Conservation (phyloP, 2,888 invertebrate species). For the Aquatica leii region DNA sequence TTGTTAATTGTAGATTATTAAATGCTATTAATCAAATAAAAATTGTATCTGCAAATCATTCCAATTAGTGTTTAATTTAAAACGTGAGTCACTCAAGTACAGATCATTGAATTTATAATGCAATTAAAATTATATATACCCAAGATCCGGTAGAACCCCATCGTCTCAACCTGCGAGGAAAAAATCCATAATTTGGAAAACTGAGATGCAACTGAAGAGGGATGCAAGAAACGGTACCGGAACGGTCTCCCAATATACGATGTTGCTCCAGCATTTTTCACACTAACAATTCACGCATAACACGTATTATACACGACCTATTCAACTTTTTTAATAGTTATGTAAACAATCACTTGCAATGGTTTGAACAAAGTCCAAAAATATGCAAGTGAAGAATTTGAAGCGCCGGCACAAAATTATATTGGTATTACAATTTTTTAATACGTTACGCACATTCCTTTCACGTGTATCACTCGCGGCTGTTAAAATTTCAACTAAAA, state of each 20-base stretch:
- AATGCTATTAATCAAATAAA: too few relatives aligned
- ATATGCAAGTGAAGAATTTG: constrained; percentile 13
- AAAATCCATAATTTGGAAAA: constrained; percentile 65
- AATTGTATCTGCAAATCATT: too few relatives aligned
- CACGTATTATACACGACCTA: constrained; percentile 7
- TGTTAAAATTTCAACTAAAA: neutral
- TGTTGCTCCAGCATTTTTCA: constrained; percentile 53
- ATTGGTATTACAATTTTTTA: neutral
- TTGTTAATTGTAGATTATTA: too few relatives aligned
- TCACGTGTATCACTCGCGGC: neutral
- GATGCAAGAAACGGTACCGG: constrained; percentile 61
- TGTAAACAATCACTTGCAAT: neutral
- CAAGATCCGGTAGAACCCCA: constrained; percentile 81
- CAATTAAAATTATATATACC: constrained; percentile 61
- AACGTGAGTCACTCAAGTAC: too few relatives aligned
- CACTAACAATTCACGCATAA: constrained; percentile 5
- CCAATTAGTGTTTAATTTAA: too few relatives aligned
- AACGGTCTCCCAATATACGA: constrained; percentile 48
- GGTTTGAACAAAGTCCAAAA: constrained; percentile 15
- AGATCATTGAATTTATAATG: neutral
- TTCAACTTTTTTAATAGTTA: constrained; percentile 9
- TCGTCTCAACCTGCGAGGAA: constrained; percentile 72
- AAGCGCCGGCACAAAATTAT: neutral
- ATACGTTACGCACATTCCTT: constrained; percentile 7
- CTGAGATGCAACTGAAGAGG: constrained; percentile 66